Conservation (phyloP, 2,113 vertebrate species). For the Haplochromis burtoni region DNA sequence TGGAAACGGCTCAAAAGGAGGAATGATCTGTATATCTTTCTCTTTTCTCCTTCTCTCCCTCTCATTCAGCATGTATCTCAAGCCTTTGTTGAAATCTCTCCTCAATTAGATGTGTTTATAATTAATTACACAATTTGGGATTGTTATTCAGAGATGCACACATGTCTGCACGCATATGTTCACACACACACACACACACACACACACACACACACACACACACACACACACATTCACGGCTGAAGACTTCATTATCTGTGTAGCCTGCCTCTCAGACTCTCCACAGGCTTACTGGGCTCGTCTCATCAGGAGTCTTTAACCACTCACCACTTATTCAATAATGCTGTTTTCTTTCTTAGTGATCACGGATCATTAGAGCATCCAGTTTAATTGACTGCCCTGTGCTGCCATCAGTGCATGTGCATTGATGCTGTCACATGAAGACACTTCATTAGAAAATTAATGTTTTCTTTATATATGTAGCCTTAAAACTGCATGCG, state of each 20-base stretch:
- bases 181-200: not conserved
- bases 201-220: fast-evolving
- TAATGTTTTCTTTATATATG: not conserved
- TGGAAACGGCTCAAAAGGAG: constrained; percentile 21
- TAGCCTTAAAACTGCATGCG: not conserved
- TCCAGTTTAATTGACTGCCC: constrained; percentile 13
- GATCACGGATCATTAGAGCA: constrained; percentile 15
- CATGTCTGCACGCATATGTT: not conserved
- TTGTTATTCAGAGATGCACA: constrained; percentile 28
- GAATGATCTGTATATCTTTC: constrained; percentile 28
- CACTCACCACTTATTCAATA: constrained; percentile 15
- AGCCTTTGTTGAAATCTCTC: constrained; percentile 43
- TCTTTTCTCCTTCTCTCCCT: not conserved
- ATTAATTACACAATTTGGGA: constrained; percentile 64
- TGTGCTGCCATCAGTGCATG: not conserved
- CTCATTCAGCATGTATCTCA: constrained; percentile 32
- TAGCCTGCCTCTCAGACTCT: constrained; percentile 26
- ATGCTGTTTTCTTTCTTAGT: not conserved
- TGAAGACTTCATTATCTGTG: constrained; percentile 52
- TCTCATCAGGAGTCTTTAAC: constrained; percentile 27
- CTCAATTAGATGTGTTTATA: constrained; percentile 50
- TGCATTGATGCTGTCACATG: not conserved
- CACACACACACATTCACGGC: not conserved
- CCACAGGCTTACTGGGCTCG: not conserved
- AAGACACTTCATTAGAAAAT: not conserved